A percentile compares a stretch with the other conserved stretches of the same genome.
Evolutionary conservation across 64 coral and sea anemone genomes (phyloP).

Genomic region (Porites lutea): DNA sequence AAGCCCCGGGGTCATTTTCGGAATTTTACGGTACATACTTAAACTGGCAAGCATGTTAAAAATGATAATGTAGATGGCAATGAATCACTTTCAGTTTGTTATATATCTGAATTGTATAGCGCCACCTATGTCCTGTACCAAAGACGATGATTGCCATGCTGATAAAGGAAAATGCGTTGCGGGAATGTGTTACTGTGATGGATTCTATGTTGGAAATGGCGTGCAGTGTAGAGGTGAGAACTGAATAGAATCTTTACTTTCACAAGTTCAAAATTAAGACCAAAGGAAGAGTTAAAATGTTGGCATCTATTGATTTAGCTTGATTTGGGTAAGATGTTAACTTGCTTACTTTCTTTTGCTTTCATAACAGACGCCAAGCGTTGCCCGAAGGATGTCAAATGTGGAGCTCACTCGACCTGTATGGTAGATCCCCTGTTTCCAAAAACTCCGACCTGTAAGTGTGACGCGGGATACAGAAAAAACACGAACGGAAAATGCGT

Average conservation of each 20-base stretch:
- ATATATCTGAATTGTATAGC: not conserved
- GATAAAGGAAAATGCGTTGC: not conserved
- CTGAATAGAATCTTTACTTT: too few species aligned
- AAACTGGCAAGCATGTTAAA: too few species aligned
- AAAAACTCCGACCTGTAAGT: not conserved
- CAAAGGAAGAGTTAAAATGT: too few species aligned
- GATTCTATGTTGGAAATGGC: slow-evolving; percentile 19
- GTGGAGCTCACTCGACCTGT: not conserved
- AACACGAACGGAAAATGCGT: not conserved
- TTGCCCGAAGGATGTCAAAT: not conserved
- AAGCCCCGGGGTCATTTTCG: too few species aligned
- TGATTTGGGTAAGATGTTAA: too few species aligned
- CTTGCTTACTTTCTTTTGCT: too few species aligned
- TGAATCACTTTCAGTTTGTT: too few species aligned
- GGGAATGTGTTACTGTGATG: not conserved
- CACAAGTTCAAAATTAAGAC: too few species aligned
- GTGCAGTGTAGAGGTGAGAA: not conserved
- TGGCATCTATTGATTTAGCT: too few species aligned
- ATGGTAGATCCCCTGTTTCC: slow-evolving; percentile 8
- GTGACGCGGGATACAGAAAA: not conserved
- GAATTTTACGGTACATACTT: too few species aligned
- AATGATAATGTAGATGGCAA: too few species aligned
- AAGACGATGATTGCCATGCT: slow-evolving; percentile 6
- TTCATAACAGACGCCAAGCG: not conserved
- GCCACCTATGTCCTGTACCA: not conserved